These are phyloP conservation scores for Melinaea menophilus DNA, from an alignment of 2,888 invertebrate species.

Conservation along the genomic window DNA sequence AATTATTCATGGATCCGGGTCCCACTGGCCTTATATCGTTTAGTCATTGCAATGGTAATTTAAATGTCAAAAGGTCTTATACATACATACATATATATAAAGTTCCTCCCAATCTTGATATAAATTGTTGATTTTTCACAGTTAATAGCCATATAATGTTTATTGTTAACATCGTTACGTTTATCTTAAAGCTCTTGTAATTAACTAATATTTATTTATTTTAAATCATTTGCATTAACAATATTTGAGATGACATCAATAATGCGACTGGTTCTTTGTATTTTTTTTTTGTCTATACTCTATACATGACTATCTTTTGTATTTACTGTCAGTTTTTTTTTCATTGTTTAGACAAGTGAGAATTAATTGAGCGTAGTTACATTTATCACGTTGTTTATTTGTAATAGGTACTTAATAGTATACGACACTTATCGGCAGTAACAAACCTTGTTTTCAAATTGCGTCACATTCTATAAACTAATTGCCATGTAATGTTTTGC, in stretches of 20 bases:
- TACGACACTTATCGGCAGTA: constrained; percentile 37
- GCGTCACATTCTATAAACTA: constrained; percentile 48
- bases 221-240: constrained; percentile 6
- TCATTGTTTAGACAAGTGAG: constrained; percentile 37
- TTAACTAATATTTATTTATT: constrained; percentile 10
- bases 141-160: constrained; percentile 10
- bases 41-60: constrained; percentile 43
- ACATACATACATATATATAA: neutral
- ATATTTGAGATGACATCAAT: constrained; percentile 36
- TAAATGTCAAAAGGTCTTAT: constrained; percentile 11
- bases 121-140: neutral
- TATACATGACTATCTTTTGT: too few species aligned
- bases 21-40: constrained; percentile 43
- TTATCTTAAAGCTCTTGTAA: constrained; percentile 18
- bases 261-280: neutral
- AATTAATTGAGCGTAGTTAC: constrained; percentile 41
- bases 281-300: too few species aligned
- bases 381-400: constrained; percentile 41
- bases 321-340: neutral
- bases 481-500: constrained; percentile 54
- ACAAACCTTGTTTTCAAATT: constrained; percentile 41
- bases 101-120: neutral
- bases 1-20: constrained; percentile 53
- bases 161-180: constrained; percentile 16
- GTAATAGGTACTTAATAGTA: constrained; percentile 38